Base-by-base conservation (phyloP, 2,113 vertebrate species). In the Peromyscus californicus region DNA sequence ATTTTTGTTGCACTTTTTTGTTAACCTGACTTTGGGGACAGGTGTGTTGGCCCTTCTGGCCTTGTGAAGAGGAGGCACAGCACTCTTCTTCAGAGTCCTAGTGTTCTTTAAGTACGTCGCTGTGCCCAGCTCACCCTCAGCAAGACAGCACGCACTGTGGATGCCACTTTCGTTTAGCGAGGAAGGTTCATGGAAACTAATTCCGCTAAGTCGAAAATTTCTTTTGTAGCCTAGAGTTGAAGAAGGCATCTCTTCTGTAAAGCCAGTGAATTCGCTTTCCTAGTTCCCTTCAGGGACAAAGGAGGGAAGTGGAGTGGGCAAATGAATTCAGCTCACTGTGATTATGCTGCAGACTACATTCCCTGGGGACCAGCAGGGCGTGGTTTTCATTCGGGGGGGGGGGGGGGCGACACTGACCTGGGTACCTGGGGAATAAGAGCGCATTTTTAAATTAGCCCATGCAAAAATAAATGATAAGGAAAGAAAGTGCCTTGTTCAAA, bases 391-490 rank as follows among this genome's bases (percentile, higher is more conserved):
- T 94, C 96, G 51, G 80, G 45, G 45, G 45, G 45, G 45, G 45
- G 45, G 45, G 4, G 45, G 4, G 90, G 79, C 84, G 57, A 82
- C 72, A 95, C 72, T 85, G 79, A 90, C 93, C 26, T 0, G 88
- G 63, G 79, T 86, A 76, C 31, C 80, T 39, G 51, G 97, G 90
- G 95, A 90, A 95, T 91, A 96, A 88, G 91, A 92, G 75, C 42
- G 83, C 90, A 95, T 96, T 97, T 95, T 92, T 88, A 97, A 98
- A 97, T 97, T 97, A 98, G 74, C 76, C n/a, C 83, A 92, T 57
- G 80, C 59, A 95, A 97, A 98, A 97, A 94, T 87, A 97, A 97
- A 84, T 96, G 93, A 97, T 31, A 63, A 98, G 76, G 42, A 79
- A 59, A 95, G 90, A 96, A 97, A 95, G 91, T 65, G 33, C 24